A percentile compares a stretch with the other conserved stretches of the same genome.
Evolutionary conservation across 1,140 invertebrate species (phyloP).

Genomic region (Hylaeus anthracinus): DNA sequence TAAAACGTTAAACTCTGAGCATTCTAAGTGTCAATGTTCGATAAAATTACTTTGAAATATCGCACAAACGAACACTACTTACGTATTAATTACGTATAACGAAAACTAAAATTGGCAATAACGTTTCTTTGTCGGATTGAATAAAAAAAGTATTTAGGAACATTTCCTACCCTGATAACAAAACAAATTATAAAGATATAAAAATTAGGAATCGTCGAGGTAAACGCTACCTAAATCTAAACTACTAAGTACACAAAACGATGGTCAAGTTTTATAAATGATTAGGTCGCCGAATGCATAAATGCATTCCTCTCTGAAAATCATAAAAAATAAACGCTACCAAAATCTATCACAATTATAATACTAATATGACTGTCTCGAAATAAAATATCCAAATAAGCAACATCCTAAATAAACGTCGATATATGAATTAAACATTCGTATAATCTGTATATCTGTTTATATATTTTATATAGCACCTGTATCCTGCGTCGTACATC

Average conservation of each 20-base stretch:
- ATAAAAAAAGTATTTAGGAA: constrained; percentile 6
- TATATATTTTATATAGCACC: not conserved
- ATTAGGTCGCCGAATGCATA: not conserved
- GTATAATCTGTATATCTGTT: not conserved
- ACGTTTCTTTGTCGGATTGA: not conserved
- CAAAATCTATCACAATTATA: not conserved
- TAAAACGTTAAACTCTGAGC: not conserved
- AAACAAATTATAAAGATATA: not conserved
- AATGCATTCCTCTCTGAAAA: not conserved
- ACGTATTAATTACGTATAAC: not conserved
- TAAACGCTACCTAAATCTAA: not conserved
- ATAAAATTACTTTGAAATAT: no score
- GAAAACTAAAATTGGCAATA: not conserved
- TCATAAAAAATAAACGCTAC: not conserved
- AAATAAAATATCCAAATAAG: not conserved
- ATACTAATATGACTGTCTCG: not conserved
- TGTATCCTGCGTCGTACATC: not conserved
- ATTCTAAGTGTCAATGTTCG: not conserved
- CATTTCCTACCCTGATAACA: not conserved
- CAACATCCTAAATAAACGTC: not conserved
- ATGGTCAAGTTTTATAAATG: not conserved
- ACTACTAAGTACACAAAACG: not conserved
- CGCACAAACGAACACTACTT: not conserved
- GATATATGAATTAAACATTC: not conserved
- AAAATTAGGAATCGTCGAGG: not conserved